Evolutionary conservation across 2,888 invertebrate species (phyloP).

Genomic region (Lasioglossum oenotherae): DNA sequence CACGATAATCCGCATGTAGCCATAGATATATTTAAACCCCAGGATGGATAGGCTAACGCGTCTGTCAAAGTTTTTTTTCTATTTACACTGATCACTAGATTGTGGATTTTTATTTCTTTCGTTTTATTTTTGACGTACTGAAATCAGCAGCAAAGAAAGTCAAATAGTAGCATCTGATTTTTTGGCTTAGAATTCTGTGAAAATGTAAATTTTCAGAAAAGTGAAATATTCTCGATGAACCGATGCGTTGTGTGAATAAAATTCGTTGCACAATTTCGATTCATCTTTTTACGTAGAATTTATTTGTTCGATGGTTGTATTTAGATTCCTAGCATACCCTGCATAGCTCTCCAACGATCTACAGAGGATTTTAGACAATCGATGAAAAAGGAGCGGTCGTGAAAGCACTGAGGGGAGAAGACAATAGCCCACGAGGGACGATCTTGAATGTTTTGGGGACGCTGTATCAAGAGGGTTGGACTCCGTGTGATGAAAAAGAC

Average conservation of each 20-base stretch:
- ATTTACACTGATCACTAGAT: neutral
- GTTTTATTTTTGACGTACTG: neutral
- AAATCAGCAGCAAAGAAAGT: neutral
- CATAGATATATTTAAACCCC: neutral
- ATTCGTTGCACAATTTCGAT: neutral
- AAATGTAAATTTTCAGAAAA: neutral
- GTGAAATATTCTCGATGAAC: neutral
- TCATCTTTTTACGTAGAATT: neutral
- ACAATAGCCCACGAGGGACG: slow-evolving; percentile 4
- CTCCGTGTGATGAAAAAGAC: neutral
- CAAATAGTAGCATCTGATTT: neutral
- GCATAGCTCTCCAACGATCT: neutral
- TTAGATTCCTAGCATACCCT: neutral
- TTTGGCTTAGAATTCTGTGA: neutral
- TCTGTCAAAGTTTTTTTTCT: neutral
- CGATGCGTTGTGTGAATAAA: neutral
- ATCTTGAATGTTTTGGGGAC: neutral
- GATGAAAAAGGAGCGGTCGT: neutral
- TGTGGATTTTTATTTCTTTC: neutral
- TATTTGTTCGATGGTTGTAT: neutral
- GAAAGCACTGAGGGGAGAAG: slow-evolving; percentile 3
- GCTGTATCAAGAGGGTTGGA: neutral
- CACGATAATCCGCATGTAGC: neutral
- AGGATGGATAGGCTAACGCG: neutral
- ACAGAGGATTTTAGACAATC: neutral